phyloP scores from a whole-genome alignment of 2,797 vertebrate genomes.

The Iguana delicatissima region DNA sequence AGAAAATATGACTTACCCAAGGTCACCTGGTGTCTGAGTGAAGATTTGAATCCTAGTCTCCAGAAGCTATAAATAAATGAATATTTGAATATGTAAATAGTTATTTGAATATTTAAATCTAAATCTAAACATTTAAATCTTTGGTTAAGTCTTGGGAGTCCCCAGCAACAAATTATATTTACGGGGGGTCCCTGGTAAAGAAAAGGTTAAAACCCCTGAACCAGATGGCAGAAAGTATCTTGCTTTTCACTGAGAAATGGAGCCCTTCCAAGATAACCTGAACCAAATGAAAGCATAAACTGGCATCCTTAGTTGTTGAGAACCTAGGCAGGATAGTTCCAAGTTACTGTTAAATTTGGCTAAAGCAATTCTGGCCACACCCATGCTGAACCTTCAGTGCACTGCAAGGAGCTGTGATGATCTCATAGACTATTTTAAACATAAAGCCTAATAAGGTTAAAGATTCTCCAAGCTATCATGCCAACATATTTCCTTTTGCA shows the following conservation, averaged over 20 bases:
- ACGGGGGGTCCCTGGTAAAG: too few species aligned
- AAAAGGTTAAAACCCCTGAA: too few species aligned
- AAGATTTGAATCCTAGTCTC: too few species aligned
- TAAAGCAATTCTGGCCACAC: neutral
- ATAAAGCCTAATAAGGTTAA: constrained; percentile 39
- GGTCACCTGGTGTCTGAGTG: too few species aligned
- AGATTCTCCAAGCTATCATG: constrained; percentile 14
- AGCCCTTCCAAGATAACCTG: neutral
- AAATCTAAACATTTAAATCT: too few species aligned
- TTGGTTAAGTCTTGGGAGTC: too few species aligned
- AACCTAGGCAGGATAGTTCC: neutral
- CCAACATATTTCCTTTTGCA: constrained; percentile 5
- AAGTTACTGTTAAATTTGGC: neutral
- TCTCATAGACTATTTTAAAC: constrained; percentile 34
- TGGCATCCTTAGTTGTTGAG: neutral
- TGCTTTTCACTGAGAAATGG: neutral
- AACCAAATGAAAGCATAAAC: neutral
- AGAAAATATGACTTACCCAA: too few species aligned
- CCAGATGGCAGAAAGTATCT: neutral
- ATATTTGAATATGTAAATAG: too few species aligned
- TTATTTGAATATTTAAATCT: too few species aligned
- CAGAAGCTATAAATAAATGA: too few species aligned
- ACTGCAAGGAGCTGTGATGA: neutral
- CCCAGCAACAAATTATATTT: too few species aligned
- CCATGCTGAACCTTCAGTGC: neutral